Conservation (phyloP, 2,888 invertebrate species). For the Pammene aurita region DNA sequence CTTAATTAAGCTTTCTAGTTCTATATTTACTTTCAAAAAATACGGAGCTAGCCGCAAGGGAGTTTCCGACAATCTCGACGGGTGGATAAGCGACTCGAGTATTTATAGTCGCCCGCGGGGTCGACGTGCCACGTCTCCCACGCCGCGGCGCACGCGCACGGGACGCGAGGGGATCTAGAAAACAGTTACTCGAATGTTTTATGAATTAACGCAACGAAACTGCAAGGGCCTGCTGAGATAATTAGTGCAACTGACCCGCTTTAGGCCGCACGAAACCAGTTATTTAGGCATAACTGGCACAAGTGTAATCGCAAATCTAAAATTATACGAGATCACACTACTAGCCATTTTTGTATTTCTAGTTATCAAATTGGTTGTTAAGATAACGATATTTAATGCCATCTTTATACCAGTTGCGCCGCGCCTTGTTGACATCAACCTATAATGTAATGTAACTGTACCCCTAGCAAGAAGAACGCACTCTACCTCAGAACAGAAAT, state of each 20-base stretch:
- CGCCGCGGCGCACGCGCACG: conserved; percentile 60
- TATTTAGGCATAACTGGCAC: conserved; percentile 1
- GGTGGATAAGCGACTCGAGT: conserved; percentile 66
- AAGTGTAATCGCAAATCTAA: background rate
- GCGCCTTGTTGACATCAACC: too few relatives aligned
- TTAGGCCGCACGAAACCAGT: conserved; percentile 13
- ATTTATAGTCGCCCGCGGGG: conserved; percentile 79
- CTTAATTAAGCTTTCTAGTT: conserved; percentile 17
- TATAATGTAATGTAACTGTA: too few relatives aligned
- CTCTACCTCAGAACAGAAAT: too few relatives aligned
- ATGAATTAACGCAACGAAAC: conserved; percentile 40
- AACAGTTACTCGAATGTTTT: conserved; percentile 42
- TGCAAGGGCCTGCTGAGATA: conserved; percentile 31
- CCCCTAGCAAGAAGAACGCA: too few relatives aligned
- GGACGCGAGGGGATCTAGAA: conserved; percentile 65
- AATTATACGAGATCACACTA: too few relatives aligned
- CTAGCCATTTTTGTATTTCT: too few relatives aligned
- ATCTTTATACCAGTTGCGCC: too few relatives aligned
- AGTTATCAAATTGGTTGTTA: too few relatives aligned
- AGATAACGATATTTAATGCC: too few relatives aligned
- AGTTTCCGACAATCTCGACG: conserved; percentile 54
- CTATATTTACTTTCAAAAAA: conserved; percentile 44
- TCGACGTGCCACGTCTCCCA: conserved; percentile 79
- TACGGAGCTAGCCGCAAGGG: conserved; percentile 49
- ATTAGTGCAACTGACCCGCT: conserved; percentile 29